Evolutionary conservation across 35 echinoderm and acorn worm species (phyloP).

Genomic region (Lytechinus pictus): DNA sequence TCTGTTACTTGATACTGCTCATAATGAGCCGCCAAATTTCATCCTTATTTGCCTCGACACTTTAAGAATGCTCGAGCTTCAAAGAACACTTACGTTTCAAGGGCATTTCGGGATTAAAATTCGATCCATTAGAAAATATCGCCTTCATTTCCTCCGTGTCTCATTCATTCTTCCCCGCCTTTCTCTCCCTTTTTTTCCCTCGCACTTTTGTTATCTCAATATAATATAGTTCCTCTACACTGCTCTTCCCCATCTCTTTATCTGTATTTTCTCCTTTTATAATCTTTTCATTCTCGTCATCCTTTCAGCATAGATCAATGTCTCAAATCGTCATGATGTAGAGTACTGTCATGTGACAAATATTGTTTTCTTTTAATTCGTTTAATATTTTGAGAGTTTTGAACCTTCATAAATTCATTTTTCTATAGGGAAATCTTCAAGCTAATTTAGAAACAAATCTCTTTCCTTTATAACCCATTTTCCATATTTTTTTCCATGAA

Average conservation of each 20-base stretch:
- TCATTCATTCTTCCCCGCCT: not conserved
- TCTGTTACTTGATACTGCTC: not conserved
- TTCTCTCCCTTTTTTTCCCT: not conserved
- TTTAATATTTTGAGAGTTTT: too few relatives aligned
- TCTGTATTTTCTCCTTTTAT: not conserved
- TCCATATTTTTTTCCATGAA: too few relatives aligned
- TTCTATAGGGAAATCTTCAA: too few relatives aligned
- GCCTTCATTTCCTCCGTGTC: not conserved
- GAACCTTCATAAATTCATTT: too few relatives aligned
- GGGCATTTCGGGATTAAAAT: not conserved
- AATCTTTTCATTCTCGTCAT: too few relatives aligned
- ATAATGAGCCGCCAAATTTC: not conserved
- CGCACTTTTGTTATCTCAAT: not conserved
- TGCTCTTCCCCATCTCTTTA: not conserved
- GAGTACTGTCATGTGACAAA: too few relatives aligned
- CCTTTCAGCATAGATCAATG: too few relatives aligned
- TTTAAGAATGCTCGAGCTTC: not conserved
- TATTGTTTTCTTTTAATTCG: too few relatives aligned
- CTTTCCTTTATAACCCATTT: too few relatives aligned
- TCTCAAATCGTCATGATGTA: too few relatives aligned
- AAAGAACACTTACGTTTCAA: constrained; percentile 8
- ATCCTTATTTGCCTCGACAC: not conserved
- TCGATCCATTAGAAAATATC: constrained; percentile 1
- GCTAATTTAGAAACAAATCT: too few relatives aligned
- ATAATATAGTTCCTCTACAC: not conserved